These are phyloP conservation scores for Channa striata DNA, from an alignment of 2,797 vertebrate genomes.

Conservation along the genomic window DNA sequence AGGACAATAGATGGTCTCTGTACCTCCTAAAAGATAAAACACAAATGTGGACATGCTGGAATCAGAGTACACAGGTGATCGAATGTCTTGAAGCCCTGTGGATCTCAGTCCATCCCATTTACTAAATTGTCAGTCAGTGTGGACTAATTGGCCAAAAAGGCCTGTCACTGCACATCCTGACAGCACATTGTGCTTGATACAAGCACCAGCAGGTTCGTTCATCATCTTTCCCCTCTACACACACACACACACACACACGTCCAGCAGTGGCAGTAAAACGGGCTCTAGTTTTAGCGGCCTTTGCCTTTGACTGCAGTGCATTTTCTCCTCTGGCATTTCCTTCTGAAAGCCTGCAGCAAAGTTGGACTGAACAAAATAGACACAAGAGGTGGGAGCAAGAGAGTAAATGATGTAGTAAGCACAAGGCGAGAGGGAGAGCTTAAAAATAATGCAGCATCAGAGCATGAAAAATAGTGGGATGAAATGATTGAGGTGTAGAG, in stretches of 20 bases:
- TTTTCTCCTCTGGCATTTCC: conserved; percentile 37
- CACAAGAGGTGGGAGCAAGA: conserved; percentile 51
- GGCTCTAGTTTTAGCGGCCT: conserved; percentile 32
- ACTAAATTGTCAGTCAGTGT: conserved; percentile 11
- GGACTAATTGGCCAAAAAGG: conserved; percentile 38
- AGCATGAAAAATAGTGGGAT: conserved; percentile 54
- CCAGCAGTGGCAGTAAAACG: conserved; percentile 19
- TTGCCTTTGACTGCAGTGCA: conserved; percentile 60
- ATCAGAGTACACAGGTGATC: neutral
- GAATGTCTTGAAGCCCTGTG: neutral
- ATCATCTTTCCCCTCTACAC: conserved; percentile 14
- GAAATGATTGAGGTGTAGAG: conserved; percentile 58
- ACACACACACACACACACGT: neutral
- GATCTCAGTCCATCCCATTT: conserved; percentile 14
- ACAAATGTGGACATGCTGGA: neutral
- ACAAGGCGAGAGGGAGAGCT: conserved; percentile 24
- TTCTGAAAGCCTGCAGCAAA: conserved; percentile 62
- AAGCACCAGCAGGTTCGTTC: conserved; percentile 29
- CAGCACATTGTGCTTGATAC: conserved; percentile 28
- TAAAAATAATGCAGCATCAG: conserved; percentile 54
- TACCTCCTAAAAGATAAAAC: neutral
- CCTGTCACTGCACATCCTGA: conserved; percentile 6
- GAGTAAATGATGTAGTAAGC: conserved; percentile 54
- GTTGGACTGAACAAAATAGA: conserved; percentile 61
- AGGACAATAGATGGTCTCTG: neutral